These are phyloP conservation scores for Drosophila incognita DNA, from an alignment of 2,888 invertebrate genomes.

Conservation along the genomic window DNA sequence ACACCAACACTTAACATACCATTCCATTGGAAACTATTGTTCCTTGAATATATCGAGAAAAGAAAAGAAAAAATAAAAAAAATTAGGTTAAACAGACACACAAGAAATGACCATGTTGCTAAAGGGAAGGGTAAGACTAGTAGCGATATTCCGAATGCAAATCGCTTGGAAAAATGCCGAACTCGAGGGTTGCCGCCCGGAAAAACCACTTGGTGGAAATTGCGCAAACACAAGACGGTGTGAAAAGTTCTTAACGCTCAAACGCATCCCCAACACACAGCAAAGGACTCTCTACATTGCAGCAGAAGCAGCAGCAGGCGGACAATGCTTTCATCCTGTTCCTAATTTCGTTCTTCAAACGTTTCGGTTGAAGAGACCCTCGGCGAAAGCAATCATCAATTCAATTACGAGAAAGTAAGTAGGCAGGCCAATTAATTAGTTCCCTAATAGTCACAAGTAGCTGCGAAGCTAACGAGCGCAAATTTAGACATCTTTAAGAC, in stretches of 20 bases:
- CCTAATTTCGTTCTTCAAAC: background rate
- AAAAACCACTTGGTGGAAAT: constrained; percentile 60
- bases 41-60: constrained; percentile 8
- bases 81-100: background rate
- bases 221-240: constrained; percentile 37
- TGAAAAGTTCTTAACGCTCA: constrained; percentile 38
- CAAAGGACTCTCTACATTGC: constrained; percentile 5
- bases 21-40: constrained; percentile 4
- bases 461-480: background rate
- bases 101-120: background rate
- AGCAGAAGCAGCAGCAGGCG: constrained; percentile 5
- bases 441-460: background rate
- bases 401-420: constrained; percentile 12
- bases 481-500: background rate
- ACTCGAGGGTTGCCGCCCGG: constrained; percentile 35
- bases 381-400: constrained; percentile 22
- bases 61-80: background rate
- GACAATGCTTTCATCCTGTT: constrained; percentile 7
- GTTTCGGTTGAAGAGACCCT: background rate
- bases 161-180: constrained; percentile 48
- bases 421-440: background rate
- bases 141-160: constrained; percentile 31
- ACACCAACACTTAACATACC: background rate
- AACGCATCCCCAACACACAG: constrained; percentile 26
- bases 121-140: background rate